Base-by-base conservation (phyloP, 2,888 invertebrate species). In the Pyrocoelia pectoralis region DNA sequence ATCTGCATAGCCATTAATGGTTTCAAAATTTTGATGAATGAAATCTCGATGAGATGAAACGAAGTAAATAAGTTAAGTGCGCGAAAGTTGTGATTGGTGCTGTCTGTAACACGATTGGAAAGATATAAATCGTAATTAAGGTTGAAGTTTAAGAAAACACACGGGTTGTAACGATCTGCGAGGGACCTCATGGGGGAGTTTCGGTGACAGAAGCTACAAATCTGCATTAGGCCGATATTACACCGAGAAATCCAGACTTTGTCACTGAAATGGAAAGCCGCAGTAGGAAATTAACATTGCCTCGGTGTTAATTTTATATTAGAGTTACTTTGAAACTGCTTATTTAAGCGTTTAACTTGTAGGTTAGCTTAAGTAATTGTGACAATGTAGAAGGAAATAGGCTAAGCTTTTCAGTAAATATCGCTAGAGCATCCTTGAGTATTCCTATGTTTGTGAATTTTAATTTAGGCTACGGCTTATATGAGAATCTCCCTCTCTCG, bases 61-160 rank as follows among this genome's bases (percentile, higher is more conserved):
- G 24, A 33, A 6, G 43, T 58, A 58, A 58, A 58, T 40, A 58
- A 18, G 29, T 50, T 14, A 62, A 59, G 49, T 56, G 62, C 51
- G 50, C 43, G 51, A 59, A 53, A 46, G 43, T 24, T 50, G 62
- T 48, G 57, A 56, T 64, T 58, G 49, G 56, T 67, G 70, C 67
- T 64, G 59, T 62, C 66, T 66, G 56, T 49, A 61, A 58, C 63
- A 60, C 70, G 70, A 73, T 73, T 72, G 71, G 70, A 73, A 73
- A 69, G 68, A 58, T 66, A 72, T 73, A 72, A 72, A 73, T 73
- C 66, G 70, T 67, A 70, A 72, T 73, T 70, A 72, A 66, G 68
- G 58, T 60, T 38, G 52, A 40, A 67, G 68, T 68, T 68, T 68
- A 65, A 68, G 67, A 61, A 68, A 65, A 65, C 66, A 62, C 56